Evolutionary conservation across 2,888 invertebrate species (phyloP), one percentile per base, ranked within the genome.

Genomic region (Mylabris sibirica): DNA sequence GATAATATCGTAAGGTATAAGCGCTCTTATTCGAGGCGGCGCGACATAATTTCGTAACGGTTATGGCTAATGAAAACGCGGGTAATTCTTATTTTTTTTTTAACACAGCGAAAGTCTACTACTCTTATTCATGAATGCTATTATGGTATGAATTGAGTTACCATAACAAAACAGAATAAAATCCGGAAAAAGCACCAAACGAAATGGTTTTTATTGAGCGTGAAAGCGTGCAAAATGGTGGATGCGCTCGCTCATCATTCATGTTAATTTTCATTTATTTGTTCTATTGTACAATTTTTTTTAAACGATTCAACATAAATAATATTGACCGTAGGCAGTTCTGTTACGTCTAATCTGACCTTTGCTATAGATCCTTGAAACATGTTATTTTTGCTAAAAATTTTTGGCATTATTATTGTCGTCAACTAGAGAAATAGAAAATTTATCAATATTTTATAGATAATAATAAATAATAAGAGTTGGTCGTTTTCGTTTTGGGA

Each of bases 1-100:
- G 20, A 49, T 20, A 49, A 49, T 49, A 68, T n/a, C 4, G 64
- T 64, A 66, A 66, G 60, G 66, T 66, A 71, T 64, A 68, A 66
- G 63, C 68, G 44, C n/a, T 44, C 44, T 66, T 71, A 68, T 71
- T 34, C 30, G 17, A 71, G 68, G 64, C 66, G 68, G 64, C 66
- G 71, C 71, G 71, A 68, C 68, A 71, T 66, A 68, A 53, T 71
- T 71, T 71, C 71, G 68, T 71, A 71, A 71, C 64, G 60, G 69
- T 64, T 66, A 59, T 62, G 65, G 66, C 66, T 71, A 66, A 71
- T 71, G 68, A 71, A 68, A 71, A 68, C 63, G 68, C 68, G 71
- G 65, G 65, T 67, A 70, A 63, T 35, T 64, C 62, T 67, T 57
- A 63, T 30, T 30, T 30, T 20, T 65, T 59, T 63, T 63, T 61